phyloP scores from a whole-genome alignment of 2,113 vertebrate genomes.

The Ailuropoda melanoleuca region DNA sequence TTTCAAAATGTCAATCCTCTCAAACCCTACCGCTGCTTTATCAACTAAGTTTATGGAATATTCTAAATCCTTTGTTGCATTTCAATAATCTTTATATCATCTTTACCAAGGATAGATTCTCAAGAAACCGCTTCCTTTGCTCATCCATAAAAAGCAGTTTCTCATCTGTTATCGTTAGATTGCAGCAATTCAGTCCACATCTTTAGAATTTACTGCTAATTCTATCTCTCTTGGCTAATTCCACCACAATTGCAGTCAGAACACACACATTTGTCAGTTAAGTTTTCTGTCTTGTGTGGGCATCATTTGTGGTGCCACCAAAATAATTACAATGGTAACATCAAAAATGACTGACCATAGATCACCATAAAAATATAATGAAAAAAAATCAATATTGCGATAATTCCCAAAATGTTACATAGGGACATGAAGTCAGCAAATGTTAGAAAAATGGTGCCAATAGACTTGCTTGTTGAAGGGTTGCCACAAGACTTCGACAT shows the following conservation, averaged over 20 bases:
- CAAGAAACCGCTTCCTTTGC: not conserved
- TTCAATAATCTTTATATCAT: not conserved
- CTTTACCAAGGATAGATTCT: not conserved
- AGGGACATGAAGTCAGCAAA: not conserved
- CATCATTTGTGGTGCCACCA: not conserved
- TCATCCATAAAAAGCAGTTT: not conserved
- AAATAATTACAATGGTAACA: not conserved
- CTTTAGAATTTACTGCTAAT: not conserved
- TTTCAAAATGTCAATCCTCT: not conserved
- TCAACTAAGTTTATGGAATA: not conserved
- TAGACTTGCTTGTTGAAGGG: not conserved
- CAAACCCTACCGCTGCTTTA: not conserved
- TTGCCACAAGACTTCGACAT: not conserved
- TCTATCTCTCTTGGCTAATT: not conserved
- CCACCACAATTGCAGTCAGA: not conserved
- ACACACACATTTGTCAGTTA: not conserved
- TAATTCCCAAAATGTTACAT: not conserved
- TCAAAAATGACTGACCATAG: not conserved
- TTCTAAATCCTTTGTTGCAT: not conserved
- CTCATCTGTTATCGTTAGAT: not conserved
- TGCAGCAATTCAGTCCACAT: not conserved
- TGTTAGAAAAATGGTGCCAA: not conserved
- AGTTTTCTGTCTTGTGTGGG: not conserved
- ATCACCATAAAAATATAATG: not conserved
- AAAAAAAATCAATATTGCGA: not conserved